These are phyloP conservation scores for Nesoenas mayeri DNA, from an alignment of 2,113 vertebrate genomes.

Conservation along the genomic window DNA sequence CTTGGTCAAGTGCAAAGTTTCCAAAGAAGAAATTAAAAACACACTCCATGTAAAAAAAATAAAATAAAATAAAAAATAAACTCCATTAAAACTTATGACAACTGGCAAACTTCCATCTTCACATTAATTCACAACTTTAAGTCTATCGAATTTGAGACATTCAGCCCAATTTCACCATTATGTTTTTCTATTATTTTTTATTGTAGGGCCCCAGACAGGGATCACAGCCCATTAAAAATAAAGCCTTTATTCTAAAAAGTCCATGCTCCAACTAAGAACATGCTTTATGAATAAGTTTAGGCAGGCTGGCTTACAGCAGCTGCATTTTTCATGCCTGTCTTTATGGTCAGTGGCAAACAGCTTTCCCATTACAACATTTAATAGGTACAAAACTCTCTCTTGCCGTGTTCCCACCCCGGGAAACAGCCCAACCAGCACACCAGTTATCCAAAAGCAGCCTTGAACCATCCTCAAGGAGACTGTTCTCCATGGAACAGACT, in stretches of 20 bases:
- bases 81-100: neutral
- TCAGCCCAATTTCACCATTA: neutral
- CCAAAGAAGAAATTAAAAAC: neutral
- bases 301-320: neutral
- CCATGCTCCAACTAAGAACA: neutral
- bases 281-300: neutral
- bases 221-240: neutral
- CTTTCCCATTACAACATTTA: neutral
- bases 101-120: neutral
- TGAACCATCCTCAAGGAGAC: neutral
- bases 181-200: neutral
- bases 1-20: neutral
- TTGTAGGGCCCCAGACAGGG: no score
- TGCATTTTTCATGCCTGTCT: neutral
- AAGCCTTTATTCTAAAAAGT: neutral
- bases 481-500: neutral
- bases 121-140: neutral
- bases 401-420: neutral
- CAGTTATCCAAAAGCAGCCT: neutral
- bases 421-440: neutral
- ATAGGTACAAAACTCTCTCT: neutral
- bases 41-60: neutral
- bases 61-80: no score
- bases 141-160: accelerated
- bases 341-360: neutral